Percentiles rank a stretch among this genome's conserved stretches.
Evolutionary conservation across 2,113 vertebrate species (phyloP).

Genomic region (Puffinus mauretanicus): DNA sequence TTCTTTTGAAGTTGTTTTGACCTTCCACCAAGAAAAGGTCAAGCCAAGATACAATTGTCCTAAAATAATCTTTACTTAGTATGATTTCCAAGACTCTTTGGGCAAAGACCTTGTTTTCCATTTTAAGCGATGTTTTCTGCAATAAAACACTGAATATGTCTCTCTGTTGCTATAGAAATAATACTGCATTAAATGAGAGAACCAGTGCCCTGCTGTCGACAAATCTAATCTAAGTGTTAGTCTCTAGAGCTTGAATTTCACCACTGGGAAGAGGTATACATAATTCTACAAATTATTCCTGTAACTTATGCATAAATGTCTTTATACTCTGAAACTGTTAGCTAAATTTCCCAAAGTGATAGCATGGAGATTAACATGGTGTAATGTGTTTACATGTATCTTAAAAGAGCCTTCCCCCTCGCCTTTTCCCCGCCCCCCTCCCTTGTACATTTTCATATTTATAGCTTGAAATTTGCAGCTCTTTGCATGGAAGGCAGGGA

Average conservation of each 20-base stretch:
- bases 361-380: neutral
- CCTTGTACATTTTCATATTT: neutral
- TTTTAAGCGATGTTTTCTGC: slow-evolving; percentile 30
- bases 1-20: neutral
- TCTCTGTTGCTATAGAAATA: slow-evolving; percentile 62
- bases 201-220: slow-evolving; percentile 29
- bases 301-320: slow-evolving; percentile 22
- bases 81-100: neutral
- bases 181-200: slow-evolving; percentile 44
- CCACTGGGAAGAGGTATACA: slow-evolving; percentile 32
- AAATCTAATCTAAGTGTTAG: slow-evolving; percentile 46
- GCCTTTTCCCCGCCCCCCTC: neutral
- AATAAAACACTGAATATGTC: neutral
- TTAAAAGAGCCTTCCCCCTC: neutral
- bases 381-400: neutral
- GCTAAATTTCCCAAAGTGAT: slow-evolving; percentile 47
- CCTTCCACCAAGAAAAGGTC: neutral
- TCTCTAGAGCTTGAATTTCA: slow-evolving; percentile 37
- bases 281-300: slow-evolving; percentile 54
- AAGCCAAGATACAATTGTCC: neutral
- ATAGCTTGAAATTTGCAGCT: neutral
- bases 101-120: slow-evolving; percentile 16
- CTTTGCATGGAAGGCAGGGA: neutral
- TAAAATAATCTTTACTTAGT: neutral
- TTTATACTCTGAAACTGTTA: slow-evolving; percentile 27